Evolutionary conservation across 2,888 invertebrate genomes (phyloP).

Genomic region (Nephrotoma flavescens): DNA sequence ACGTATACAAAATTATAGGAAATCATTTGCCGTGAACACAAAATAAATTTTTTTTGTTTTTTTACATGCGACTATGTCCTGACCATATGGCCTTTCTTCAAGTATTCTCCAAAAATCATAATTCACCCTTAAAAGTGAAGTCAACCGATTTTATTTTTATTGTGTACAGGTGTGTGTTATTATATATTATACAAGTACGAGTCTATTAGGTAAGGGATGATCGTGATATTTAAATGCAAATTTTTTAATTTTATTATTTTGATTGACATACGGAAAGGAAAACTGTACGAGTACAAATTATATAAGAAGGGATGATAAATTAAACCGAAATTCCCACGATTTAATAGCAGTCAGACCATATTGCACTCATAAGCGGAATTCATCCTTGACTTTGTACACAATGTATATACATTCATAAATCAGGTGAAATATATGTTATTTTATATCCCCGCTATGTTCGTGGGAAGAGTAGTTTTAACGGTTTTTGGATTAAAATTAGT

Average conservation of each 20-base stretch:
- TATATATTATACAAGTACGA: background rate
- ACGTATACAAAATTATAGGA: background rate
- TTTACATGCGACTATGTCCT: background rate
- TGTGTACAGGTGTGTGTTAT: background rate
- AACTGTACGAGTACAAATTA: no score
- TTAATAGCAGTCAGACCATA: background rate
- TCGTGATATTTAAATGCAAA: background rate
- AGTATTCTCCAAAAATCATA: background rate
- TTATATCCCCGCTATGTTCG: background rate
- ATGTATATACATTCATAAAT: background rate
- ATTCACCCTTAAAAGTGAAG: background rate
- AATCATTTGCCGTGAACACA: background rate
- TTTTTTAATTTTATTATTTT: background rate
- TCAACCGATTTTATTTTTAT: background rate
- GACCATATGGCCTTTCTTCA: background rate
- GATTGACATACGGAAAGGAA: background rate
- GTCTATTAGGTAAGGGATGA: background rate
- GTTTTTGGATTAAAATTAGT: background rate
- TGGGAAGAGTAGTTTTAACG: background rate
- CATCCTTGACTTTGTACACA: background rate
- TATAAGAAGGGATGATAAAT: background rate
- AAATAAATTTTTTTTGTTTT: background rate
- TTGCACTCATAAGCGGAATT: background rate
- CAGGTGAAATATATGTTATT: background rate
- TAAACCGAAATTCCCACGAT: background rate